These are phyloP conservation scores for Urechis unicinctus DNA, from an alignment of 2,888 invertebrate species.

Conservation along the genomic window DNA sequence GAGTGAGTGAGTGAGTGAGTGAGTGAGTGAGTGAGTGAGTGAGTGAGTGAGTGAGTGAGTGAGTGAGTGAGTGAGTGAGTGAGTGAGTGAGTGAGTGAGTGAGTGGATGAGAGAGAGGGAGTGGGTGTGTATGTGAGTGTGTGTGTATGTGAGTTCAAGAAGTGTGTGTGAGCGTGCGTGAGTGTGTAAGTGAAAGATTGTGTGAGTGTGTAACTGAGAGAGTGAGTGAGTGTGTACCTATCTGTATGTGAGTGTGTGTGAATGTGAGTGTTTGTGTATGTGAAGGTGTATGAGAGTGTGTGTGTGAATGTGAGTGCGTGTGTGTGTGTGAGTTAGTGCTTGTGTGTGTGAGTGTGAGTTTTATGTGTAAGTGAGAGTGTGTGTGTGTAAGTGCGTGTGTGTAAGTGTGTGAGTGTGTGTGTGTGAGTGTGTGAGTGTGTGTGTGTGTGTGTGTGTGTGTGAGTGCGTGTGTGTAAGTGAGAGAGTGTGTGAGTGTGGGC, in stretches of 20 bases:
- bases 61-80: conserved; percentile 4
- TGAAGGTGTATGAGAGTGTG: no score
- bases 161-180: no score
- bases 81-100: conserved; percentile 2
- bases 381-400: conserved; percentile 2
- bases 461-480: background rate
- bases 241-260: background rate
- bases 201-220: background rate
- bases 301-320: no score
- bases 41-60: conserved; percentile 6
- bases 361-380: no score
- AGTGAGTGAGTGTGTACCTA: background rate
- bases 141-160: no score
- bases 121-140: background rate
- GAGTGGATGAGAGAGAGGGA: background rate
- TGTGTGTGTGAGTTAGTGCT: no score
- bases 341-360: no score
- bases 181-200: background rate
- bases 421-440: background rate
- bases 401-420: background rate
- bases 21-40: conserved; percentile 6
- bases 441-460: conserved; percentile 2
- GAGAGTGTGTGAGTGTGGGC: background rate
- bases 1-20: conserved; percentile 6
- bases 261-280: no score